A percentile compares a stretch with the other conserved stretches of the same genome.
Conservation (phyloP, 2,888 invertebrate species). For the Caenorhabditis wallacei region DNA sequence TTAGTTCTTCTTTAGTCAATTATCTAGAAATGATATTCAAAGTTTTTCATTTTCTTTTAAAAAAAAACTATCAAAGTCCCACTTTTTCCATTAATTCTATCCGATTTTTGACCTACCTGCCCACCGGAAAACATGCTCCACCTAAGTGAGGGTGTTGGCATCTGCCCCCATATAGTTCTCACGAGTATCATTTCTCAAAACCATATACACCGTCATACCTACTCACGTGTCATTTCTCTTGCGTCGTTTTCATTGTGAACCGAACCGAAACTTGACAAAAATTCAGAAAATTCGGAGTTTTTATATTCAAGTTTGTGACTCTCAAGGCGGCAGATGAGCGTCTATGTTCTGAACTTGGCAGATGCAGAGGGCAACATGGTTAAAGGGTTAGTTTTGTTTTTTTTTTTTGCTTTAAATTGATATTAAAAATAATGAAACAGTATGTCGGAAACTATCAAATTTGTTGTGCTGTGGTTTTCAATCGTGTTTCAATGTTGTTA, state of each 20-base stretch:
- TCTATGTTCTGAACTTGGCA: constrained; percentile 74
- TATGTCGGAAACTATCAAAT: constrained; percentile 34
- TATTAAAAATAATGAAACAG: neutral
- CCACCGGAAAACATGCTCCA: neutral
- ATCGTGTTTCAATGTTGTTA: neutral
- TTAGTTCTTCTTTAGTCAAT: no score
- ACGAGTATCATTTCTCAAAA: constrained; percentile 56
- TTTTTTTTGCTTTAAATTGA: neutral
- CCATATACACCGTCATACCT: constrained; percentile 49
- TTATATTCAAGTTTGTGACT: constrained; percentile 39
- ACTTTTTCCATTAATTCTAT: neutral
- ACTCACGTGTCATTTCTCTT: constrained; percentile 48
- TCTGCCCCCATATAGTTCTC: constrained; percentile 40
- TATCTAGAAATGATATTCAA: neutral
- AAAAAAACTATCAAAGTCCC: neutral
- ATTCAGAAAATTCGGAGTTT: constrained; percentile 42
- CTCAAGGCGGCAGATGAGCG: constrained; percentile 70
- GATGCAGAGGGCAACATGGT: constrained; percentile 76
- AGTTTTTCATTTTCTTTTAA: no score
- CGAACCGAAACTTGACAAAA: constrained; percentile 15
- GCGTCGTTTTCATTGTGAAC: constrained; percentile 14
- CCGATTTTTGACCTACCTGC: constrained; percentile 37
- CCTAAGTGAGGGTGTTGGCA: constrained; percentile 49
- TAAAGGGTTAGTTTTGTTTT: constrained; percentile 70
- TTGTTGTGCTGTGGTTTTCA: constrained; percentile 27